These are phyloP conservation scores for Labeo rohita DNA, from an alignment of 2,113 vertebrate species.

Conservation along the genomic window DNA sequence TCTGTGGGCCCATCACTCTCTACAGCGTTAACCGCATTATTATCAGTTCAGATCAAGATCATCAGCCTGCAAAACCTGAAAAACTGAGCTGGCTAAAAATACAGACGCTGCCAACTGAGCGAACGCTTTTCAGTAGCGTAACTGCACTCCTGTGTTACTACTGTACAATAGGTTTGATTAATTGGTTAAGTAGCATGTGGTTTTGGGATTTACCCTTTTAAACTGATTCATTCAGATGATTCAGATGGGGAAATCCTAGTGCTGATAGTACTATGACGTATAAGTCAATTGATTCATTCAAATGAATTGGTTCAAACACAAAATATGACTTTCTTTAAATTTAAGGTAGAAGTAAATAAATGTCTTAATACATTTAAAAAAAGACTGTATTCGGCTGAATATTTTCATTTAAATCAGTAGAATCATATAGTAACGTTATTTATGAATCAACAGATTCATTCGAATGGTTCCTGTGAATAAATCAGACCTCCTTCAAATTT, in stretches of 20 bases:
- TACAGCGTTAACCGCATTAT: neutral
- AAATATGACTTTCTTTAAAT: neutral
- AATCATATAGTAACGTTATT: neutral
- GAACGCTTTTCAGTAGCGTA: neutral
- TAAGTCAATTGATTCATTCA: neutral
- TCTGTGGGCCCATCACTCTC: neutral
- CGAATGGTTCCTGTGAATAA: neutral
- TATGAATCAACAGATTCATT: neutral
- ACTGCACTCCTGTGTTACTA: neutral
- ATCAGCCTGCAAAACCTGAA: conserved; percentile 57
- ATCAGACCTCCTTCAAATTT: neutral
- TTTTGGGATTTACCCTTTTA: neutral
- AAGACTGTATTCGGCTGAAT: neutral
- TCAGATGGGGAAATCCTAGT: neutral
- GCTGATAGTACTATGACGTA: neutral
- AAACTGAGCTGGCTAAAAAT: conserved; percentile 38
- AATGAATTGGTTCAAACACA: neutral
- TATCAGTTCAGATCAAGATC: neutral
- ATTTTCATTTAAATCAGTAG: neutral
- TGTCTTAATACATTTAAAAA: neutral
- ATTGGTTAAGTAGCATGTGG: neutral
- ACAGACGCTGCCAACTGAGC: neutral
- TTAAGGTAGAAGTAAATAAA: neutral
- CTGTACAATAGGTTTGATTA: neutral
- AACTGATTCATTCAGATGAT: neutral